These are phyloP conservation scores for Pelodytes ibericus DNA, from an alignment of 2,797 vertebrate genomes.

Conservation along the genomic window DNA sequence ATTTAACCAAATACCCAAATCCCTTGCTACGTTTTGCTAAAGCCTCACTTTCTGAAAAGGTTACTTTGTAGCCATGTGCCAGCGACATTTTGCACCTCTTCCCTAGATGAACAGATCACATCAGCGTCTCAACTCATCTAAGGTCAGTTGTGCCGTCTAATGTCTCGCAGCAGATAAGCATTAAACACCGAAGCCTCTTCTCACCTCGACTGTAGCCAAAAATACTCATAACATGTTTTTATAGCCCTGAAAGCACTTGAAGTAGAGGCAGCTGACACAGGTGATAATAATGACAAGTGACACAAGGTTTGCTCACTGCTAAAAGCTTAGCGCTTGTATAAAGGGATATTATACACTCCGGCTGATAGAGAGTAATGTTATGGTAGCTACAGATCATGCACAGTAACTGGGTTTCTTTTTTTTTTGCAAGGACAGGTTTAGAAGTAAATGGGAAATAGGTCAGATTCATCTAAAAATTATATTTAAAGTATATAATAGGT, in stretches of 20 bases:
- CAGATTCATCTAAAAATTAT: no score
- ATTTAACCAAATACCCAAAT: no score
- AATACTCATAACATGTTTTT: constrained; percentile 49
- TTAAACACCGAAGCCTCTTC: constrained; percentile 49
- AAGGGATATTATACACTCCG: constrained; percentile 14
- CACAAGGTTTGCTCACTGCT: constrained; percentile 32
- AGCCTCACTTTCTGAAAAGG: background rate
- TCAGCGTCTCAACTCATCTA: constrained; percentile 31
- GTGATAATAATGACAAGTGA: constrained; percentile 51
- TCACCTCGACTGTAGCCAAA: constrained; percentile 48
- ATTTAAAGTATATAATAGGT: no score
- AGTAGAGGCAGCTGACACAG: constrained; percentile 38
- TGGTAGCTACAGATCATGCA: background rate
- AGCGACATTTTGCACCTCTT: constrained; percentile 8
- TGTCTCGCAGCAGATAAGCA: constrained; percentile 33
- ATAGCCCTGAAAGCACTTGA: constrained; percentile 35
- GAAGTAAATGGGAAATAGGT: no score
- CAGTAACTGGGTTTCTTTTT: background rate
- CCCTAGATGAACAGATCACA: constrained; percentile 18
- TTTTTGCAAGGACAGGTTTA: background rate
- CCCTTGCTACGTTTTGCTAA: no score
- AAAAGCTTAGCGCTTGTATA: constrained; percentile 36
- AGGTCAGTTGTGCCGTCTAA: constrained; percentile 42
- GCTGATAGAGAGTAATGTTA: background rate
- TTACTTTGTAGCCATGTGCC: constrained; percentile 3